Percentiles rank a stretch among this genome's conserved stretches.
Evolutionary conservation across 2,113 vertebrate species (phyloP).

Genomic region (Marmota monax): DNA sequence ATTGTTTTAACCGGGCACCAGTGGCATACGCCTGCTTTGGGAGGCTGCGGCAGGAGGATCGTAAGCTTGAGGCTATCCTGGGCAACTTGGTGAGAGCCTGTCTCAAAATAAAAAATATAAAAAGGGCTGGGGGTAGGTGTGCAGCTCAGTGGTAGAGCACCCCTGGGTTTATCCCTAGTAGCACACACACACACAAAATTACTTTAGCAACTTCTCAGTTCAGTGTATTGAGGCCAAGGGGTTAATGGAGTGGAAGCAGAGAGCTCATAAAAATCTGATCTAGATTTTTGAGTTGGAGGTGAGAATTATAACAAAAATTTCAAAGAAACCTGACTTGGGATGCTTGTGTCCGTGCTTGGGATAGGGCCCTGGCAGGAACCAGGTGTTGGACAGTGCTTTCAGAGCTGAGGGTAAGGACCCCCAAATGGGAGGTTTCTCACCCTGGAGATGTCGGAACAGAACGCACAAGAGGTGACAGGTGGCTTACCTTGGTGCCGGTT

Average conservation of each 20-base stretch:
- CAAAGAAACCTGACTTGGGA: not conserved
- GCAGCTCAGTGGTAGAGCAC: too few relatives aligned
- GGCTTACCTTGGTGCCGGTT: not conserved
- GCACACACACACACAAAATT: not conserved
- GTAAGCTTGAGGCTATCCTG: too few relatives aligned
- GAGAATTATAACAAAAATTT: constrained; percentile 37
- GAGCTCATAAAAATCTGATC: constrained; percentile 41
- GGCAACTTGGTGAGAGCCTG: too few relatives aligned
- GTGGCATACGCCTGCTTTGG: too few relatives aligned
- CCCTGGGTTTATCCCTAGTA: too few relatives aligned
- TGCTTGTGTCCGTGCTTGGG: not conserved
- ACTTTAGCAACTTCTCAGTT: constrained; percentile 31
- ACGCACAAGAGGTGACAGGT: not conserved
- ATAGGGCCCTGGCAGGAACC: not conserved
- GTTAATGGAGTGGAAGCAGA: not conserved
- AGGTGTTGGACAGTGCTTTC: not conserved
- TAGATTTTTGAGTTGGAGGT: not conserved
- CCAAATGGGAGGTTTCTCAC: not conserved
- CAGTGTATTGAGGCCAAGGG: not conserved
- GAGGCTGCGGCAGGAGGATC: too few relatives aligned
- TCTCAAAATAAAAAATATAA: too few relatives aligned
- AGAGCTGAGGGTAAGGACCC: not conserved
- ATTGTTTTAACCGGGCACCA: too few relatives aligned
- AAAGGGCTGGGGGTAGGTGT: too few relatives aligned
- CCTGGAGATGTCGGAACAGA: not conserved